These are phyloP conservation scores for Acropternis orthonyx DNA, from an alignment of 2,797 vertebrate species.

Conservation along the genomic window DNA sequence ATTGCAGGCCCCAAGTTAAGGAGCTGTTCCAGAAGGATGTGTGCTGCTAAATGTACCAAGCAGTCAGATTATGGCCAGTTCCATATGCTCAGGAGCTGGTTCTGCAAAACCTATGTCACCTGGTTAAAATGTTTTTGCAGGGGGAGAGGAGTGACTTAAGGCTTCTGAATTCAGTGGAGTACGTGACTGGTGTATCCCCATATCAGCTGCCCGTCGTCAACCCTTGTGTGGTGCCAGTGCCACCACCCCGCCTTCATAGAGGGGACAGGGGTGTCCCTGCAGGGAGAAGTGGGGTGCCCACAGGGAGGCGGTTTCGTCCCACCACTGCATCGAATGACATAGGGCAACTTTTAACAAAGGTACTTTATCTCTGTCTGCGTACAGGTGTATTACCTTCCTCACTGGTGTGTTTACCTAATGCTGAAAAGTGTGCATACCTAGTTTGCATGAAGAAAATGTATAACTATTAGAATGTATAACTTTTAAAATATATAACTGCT, in stretches of 20 bases:
- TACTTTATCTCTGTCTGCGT: background rate
- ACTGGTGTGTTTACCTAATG: accelerated
- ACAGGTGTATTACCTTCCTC: background rate
- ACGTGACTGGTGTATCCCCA: constrained; percentile 70
- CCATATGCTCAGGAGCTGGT: accelerated
- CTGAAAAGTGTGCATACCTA: background rate
- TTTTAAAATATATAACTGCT: background rate
- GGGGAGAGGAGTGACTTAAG: constrained; percentile 70
- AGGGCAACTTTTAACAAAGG: constrained; percentile 69
- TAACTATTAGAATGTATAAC: background rate
- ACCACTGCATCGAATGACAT: constrained; percentile 75
- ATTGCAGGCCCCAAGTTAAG: background rate
- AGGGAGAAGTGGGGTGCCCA: constrained; percentile 37
- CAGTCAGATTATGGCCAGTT: accelerated
- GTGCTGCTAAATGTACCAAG: background rate
- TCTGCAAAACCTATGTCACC: background rate
- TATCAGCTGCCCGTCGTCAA: constrained; percentile 84
- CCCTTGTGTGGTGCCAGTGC: constrained; percentile 79
- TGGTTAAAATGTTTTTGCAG: constrained; percentile 54
- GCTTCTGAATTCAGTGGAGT: constrained; percentile 62
- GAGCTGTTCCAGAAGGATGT: background rate
- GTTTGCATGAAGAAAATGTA: background rate
- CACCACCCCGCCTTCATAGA: constrained; percentile 70
- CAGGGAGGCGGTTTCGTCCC: constrained; percentile 78
- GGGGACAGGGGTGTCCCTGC: constrained; percentile 42